Conservation (phyloP, 64 coral and sea anemone species). For the Platygyra sinensis region DNA sequence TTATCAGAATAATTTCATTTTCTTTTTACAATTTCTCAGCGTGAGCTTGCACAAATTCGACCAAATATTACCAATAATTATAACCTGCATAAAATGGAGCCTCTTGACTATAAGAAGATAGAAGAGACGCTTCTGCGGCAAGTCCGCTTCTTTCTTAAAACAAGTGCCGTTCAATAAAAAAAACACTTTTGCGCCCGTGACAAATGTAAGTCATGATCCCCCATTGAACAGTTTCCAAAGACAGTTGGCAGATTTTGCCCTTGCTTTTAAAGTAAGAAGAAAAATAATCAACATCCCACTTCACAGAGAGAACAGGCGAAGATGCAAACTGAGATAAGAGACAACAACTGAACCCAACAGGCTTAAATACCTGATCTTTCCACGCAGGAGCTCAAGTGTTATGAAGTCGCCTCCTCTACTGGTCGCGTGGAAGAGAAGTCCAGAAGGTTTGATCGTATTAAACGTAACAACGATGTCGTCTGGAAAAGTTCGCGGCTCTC, state of each 20-base stretch:
- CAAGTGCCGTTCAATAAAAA: neutral
- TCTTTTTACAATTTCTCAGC: slow-evolving; percentile 39
- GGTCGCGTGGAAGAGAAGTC: slow-evolving; percentile 74
- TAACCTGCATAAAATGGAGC: slow-evolving; percentile 26
- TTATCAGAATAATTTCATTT: slow-evolving; percentile 52
- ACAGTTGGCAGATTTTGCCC: neutral
- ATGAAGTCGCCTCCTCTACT: slow-evolving; percentile 80
- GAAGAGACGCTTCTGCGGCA: neutral
- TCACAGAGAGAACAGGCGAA: slow-evolving; percentile 35
- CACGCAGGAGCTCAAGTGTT: slow-evolving; percentile 86
- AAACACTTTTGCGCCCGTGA: neutral
- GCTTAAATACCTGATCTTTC: slow-evolving; percentile 87
- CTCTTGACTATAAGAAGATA: neutral
- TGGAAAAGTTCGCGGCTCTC: slow-evolving; percentile 17
- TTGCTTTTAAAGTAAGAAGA: neutral
- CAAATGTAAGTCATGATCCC: neutral
- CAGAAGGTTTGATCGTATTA: slow-evolving; percentile 79
- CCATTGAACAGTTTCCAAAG: slow-evolving; percentile 21
- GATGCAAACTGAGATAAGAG: slow-evolving; percentile 62
- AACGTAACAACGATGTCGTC: slow-evolving; percentile 74
- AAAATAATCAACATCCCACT: slow-evolving; percentile 46
- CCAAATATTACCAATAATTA: slow-evolving; percentile 46
- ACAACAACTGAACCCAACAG: slow-evolving; percentile 23
- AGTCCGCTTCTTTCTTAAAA: slow-evolving; percentile 8
- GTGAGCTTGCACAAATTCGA: slow-evolving; percentile 34